Evolutionary conservation across 2,888 invertebrate genomes (phyloP).

Genomic region (Polydrusus tereticollis): DNA sequence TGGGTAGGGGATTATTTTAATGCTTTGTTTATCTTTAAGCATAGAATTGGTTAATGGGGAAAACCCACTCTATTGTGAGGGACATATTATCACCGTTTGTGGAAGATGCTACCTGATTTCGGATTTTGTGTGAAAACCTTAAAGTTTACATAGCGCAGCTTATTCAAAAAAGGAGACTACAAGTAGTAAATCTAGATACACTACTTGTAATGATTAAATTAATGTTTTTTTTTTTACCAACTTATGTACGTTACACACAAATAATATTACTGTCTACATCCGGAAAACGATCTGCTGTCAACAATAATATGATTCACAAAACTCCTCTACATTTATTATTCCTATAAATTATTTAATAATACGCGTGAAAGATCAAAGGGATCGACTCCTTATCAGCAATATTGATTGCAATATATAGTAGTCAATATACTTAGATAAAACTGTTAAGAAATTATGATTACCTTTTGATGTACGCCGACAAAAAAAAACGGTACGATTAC

Average conservation of each 20-base stretch:
- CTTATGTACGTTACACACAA: too few species aligned
- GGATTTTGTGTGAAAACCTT: background rate
- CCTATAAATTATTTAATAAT: constrained; percentile 46
- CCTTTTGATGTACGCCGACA: constrained; percentile 44
- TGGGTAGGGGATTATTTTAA: background rate
- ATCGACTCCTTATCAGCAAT: constrained; percentile 44
- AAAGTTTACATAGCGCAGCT: too few species aligned
- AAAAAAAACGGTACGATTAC: constrained; percentile 43
- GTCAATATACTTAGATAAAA: constrained; percentile 56
- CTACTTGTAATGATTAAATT: too few species aligned
- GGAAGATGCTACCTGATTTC: background rate
- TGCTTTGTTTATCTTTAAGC: background rate
- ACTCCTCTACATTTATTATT: constrained; percentile 44
- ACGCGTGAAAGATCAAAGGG: constrained; percentile 45
- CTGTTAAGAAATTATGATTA: constrained; percentile 53
- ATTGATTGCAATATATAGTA: constrained; percentile 56
- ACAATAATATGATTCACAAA: constrained; percentile 38
- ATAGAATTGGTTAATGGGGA: background rate
- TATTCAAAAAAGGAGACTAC: too few species aligned
- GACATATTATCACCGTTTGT: background rate
- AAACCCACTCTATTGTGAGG: background rate
- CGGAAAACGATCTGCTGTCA: constrained; percentile 1
- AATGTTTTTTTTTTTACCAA: too few species aligned
- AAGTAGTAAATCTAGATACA: too few species aligned
- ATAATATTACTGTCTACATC: background rate